Percentiles rank a stretch among this genome's conserved stretches.
Evolutionary conservation across 2,888 invertebrate species (phyloP).

Genomic region (Prosapia bicincta): DNA sequence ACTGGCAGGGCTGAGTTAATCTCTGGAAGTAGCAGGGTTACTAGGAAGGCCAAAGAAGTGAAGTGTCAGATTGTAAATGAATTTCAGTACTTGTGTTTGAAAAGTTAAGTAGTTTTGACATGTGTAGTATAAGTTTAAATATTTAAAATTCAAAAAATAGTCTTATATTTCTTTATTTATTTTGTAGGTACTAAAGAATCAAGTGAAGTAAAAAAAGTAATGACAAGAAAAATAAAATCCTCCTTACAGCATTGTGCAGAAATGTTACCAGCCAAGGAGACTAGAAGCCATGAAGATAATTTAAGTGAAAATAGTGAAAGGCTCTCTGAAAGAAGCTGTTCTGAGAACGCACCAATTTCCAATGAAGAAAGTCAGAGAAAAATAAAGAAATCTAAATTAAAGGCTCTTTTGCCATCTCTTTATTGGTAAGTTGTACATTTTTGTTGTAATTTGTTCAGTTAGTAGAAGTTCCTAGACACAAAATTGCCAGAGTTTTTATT

Average conservation of each 20-base stretch:
- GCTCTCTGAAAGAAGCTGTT: not conserved
- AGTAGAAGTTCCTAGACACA: too few species aligned
- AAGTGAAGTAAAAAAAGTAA: not conserved
- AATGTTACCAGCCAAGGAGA: not conserved
- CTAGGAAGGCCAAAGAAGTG: too few species aligned
- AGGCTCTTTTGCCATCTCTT: constrained; percentile 2
- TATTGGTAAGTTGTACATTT: constrained; percentile 4
- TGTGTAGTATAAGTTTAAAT: too few species aligned
- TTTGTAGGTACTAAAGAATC: not conserved
- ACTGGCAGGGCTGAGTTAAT: too few species aligned
- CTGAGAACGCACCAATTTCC: not conserved
- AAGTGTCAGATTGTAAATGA: too few species aligned
- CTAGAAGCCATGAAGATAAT: constrained; percentile 14
- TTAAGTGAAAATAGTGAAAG: not conserved
- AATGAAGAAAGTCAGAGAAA: constrained; percentile 4
- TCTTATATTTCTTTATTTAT: too few species aligned
- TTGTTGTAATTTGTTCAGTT: too few species aligned
- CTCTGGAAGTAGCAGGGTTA: too few species aligned
- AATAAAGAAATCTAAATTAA: constrained; percentile 10
- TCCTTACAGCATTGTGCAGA: not conserved
- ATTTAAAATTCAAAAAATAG: too few species aligned
- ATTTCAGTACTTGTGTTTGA: too few species aligned
- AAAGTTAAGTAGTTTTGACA: too few species aligned
- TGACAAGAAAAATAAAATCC: not conserved
- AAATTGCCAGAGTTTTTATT: too few species aligned